phyloP scores from a whole-genome alignment of 2,888 invertebrate species.

The Imbricaverruca yamaguchii region DNA sequence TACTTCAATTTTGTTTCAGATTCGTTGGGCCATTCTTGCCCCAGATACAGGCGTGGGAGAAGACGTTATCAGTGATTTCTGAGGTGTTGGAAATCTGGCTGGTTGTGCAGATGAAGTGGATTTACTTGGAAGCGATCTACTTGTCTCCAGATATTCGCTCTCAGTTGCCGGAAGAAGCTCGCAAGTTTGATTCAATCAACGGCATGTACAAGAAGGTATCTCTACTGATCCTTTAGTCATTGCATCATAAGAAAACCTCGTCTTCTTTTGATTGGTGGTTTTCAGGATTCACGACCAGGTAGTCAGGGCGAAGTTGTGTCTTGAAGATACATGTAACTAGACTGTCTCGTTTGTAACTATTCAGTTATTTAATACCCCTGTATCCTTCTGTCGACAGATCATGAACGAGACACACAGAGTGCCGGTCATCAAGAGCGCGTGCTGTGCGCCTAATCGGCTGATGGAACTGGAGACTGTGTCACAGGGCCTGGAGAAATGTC shows the following conservation, averaged over 20 bases:
- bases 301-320: no score
- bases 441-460: constrained; percentile 62
- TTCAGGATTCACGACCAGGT: no score
- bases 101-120: constrained; percentile 78
- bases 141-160: constrained; percentile 78
- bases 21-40: constrained; percentile 81
- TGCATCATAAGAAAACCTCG: no score
- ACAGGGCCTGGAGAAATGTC: constrained; percentile 72
- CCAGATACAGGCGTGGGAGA: constrained; percentile 80
- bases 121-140: constrained; percentile 86
- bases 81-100: constrained; percentile 86
- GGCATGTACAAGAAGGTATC: constrained; percentile 42
- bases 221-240: no score
- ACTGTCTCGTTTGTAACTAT: no score
- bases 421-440: constrained; percentile 70
- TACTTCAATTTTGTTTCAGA: constrained; percentile 37
- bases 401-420: constrained; percentile 77
- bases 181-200: constrained; percentile 83
- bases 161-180: constrained; percentile 81
- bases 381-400: constrained; percentile 48
- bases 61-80: constrained; percentile 64
- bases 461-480: constrained; percentile 66
- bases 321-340: no score
- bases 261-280: no score
- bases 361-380: not conserved